Evolutionary conservation across 2,888 invertebrate genomes (phyloP).

Genomic region (Lithosia quadra): DNA sequence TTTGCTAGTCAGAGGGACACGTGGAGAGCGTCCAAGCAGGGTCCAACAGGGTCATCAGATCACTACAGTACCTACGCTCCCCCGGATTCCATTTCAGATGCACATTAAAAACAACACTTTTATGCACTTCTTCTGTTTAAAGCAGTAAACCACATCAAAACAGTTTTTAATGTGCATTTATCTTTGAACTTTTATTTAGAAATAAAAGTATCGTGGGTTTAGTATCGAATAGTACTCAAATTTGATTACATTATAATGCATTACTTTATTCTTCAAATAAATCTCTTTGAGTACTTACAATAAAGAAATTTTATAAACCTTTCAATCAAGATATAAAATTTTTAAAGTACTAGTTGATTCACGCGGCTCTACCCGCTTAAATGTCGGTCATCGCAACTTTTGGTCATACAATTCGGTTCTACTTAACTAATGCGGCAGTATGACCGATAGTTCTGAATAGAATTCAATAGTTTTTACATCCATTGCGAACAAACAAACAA

Average conservation of each 20-base stretch:
- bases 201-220: neutral
- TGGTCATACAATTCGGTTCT: no score
- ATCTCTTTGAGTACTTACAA: conserved; percentile 6
- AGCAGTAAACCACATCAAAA: conserved; percentile 40
- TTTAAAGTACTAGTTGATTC: no score
- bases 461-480: no score
- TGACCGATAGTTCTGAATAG: no score
- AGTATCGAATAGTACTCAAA: conserved; percentile 6
- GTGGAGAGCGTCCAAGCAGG: no score
- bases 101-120: neutral
- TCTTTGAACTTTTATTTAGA: conserved; percentile 36
- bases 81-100: neutral
- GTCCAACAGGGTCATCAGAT: no score
- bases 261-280: conserved; percentile 12
- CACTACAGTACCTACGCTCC: neutral
- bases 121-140: conserved; percentile 21
- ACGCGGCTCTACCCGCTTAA: no score
- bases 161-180: conserved; percentile 23
- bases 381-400: no score
- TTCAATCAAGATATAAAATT: neutral
- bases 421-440: no score
- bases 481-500: no score
- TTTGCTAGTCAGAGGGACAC: no score
- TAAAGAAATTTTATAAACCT: neutral
- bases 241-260: conserved; percentile 1